phyloP scores from a whole-genome alignment of 2,113 vertebrate species.

The Gopherus evgoodei region DNA sequence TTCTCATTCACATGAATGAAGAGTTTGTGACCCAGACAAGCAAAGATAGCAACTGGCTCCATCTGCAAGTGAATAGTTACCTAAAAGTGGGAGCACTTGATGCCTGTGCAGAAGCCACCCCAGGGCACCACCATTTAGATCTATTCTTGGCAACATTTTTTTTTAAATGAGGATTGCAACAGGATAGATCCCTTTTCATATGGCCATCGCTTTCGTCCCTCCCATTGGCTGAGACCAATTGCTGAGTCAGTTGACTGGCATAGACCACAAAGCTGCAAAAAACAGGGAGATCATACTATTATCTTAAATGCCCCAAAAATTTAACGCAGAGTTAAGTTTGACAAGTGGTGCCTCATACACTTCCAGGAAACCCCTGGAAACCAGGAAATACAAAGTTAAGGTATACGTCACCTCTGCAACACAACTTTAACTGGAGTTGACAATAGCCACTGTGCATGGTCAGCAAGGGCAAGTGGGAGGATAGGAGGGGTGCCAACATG shows the following conservation, averaged over 20 bases:
- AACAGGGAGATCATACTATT: neutral
- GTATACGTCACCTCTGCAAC: too few species aligned
- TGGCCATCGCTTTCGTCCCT: neutral
- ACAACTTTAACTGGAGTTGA: neutral
- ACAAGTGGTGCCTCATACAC: neutral
- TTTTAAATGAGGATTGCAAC: neutral
- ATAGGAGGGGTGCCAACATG: neutral
- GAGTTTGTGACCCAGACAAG: neutral
- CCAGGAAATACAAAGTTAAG: neutral
- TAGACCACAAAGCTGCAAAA: neutral
- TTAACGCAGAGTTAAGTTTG: neutral
- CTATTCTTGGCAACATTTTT: neutral
- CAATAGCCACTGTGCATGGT: neutral
- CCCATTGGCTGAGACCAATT: neutral
- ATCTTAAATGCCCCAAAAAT: neutral
- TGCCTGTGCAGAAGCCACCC: neutral
- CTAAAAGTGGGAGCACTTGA: neutral
- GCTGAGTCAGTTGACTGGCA: neutral
- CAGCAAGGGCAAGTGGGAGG: too few species aligned
- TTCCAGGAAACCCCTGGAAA: neutral
- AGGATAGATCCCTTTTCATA: neutral
- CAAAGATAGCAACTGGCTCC: neutral
- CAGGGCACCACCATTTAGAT: neutral
- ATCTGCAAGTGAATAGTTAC: neutral
- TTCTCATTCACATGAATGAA: neutral